Conservation (phyloP, 2,113 vertebrate species). For the human (Homo sapiens) region DNA sequence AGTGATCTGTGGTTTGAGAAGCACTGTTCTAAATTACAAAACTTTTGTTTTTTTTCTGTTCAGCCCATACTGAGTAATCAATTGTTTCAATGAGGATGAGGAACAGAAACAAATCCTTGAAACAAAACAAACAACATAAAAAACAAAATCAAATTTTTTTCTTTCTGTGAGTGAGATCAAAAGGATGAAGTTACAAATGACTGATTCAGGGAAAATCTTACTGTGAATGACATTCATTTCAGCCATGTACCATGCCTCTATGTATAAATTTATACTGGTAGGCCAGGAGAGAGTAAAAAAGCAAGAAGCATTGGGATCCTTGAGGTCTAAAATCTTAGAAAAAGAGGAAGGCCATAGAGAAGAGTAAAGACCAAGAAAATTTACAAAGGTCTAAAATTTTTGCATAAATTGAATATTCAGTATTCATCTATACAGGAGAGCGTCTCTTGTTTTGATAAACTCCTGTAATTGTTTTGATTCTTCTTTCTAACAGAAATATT, state of each 20-base stretch:
- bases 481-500: not conserved
- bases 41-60: not conserved
- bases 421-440: not conserved
- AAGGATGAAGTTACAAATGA: not conserved
- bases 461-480: not conserved
- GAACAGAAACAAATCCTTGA: not conserved
- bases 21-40: not conserved
- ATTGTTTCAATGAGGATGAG: not conserved
- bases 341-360: not conserved
- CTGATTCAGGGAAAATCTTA: not conserved
- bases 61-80: not conserved
- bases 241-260: not conserved
- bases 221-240: no score
- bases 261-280: not conserved
- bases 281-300: not conserved
- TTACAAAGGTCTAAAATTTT: not conserved
- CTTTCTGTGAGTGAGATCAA: not conserved
- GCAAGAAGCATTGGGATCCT: not conserved
- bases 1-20: not conserved
- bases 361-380: not conserved
- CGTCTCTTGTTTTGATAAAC: not conserved
- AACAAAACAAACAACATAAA: not conserved
- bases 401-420: not conserved
- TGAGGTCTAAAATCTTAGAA: not conserved
- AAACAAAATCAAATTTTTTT: not conserved